A percentile compares a stretch with the other conserved stretches of the same genome.
Evolutionary conservation across 1,140 invertebrate genomes (phyloP).

Genomic region (Eciton burchellii): DNA sequence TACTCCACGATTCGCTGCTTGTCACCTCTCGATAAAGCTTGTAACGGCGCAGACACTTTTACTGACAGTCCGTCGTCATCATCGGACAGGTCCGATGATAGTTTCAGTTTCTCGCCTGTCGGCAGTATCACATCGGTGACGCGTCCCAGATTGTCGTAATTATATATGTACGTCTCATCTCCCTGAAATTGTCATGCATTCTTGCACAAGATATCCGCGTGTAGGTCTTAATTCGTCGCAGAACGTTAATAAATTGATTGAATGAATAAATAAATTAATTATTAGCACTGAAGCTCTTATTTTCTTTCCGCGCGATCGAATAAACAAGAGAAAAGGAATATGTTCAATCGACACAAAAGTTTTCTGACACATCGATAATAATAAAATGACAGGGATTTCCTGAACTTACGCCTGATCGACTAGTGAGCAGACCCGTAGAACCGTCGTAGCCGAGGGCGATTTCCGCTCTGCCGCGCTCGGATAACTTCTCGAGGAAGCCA

Average conservation of each 20-base stretch:
- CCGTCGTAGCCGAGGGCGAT: conserved; percentile 95
- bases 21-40: conserved; percentile 81
- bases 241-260: no score
- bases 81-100: conserved; percentile 90
- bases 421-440: conserved; percentile 92
- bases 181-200: conserved; percentile 85
- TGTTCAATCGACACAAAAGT: background rate
- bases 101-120: conserved; percentile 94
- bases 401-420: conserved; percentile 90
- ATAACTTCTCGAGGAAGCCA: conserved; percentile 93
- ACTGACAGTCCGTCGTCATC: conserved; percentile 91
- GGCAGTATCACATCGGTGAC: conserved; percentile 94
- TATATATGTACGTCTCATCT: conserved; percentile 95
- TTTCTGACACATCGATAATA: background rate
- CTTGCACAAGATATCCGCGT: no score
- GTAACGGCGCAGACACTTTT: conserved; percentile 86
- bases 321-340: conserved; percentile 4
- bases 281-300: background rate
- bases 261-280: conserved; percentile 11
- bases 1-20: conserved; percentile 81
- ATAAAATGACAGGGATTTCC: background rate
- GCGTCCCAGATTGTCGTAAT: conserved; percentile 94
- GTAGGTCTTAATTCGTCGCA: no score
- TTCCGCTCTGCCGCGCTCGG: conserved; percentile 92
- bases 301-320: background rate